These are phyloP conservation scores for Ascidia mentula DNA, from an alignment of 23 tunicate genomes.

Conservation along the genomic window DNA sequence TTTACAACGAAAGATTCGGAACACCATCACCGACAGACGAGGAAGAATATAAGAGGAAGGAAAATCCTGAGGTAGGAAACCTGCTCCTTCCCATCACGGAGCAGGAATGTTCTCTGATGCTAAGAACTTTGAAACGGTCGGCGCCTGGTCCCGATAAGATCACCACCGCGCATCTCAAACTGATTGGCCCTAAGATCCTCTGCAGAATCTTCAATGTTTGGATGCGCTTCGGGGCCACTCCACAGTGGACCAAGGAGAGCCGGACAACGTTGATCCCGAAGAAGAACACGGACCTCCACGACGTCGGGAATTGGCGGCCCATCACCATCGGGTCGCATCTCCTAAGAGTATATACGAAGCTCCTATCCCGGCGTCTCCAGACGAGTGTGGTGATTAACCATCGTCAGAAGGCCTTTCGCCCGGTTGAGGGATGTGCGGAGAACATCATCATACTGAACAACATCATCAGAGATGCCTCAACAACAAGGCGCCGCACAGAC, in stretches of 20 bases:
- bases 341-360: neutral
- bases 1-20: neutral
- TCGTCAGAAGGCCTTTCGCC: slow-evolving; percentile 11
- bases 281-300: neutral
- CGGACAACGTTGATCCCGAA: neutral
- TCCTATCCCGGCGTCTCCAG: neutral
- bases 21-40: neutral
- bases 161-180: neutral
- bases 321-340: neutral
- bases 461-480: neutral
- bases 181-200: neutral
- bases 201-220: neutral
- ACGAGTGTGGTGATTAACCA: neutral
- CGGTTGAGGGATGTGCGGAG: slow-evolving; percentile 25
- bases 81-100: neutral
- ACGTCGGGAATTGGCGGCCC: neutral
- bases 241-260: neutral
- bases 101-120: neutral
- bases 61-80: neutral
- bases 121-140: neutral
- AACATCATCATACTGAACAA: neutral
- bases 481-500: neutral
- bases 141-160: neutral
- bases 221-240: slow-evolving; percentile 5
- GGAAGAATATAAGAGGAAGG: neutral